phyloP scores from a whole-genome alignment of 2,113 vertebrate species.

The Cottus gobio region DNA sequence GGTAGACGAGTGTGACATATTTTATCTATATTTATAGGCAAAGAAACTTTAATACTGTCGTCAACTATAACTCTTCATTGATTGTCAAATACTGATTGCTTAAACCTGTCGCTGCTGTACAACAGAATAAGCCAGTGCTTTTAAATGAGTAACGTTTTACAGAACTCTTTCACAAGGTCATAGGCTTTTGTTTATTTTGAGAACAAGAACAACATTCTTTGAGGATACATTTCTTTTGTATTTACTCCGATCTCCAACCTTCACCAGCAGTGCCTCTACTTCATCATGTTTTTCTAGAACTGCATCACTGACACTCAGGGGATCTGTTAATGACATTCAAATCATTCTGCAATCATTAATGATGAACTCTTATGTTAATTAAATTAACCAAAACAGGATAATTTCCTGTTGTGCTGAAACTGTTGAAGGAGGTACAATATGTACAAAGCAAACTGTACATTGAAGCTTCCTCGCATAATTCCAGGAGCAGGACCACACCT shows the following conservation, averaged over 20 bases:
- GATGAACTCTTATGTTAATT: not conserved
- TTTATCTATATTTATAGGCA: not conserved
- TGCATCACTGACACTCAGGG: not conserved
- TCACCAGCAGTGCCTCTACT: not conserved
- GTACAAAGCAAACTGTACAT: not conserved
- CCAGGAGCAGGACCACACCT: no score
- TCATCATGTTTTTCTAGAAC: conserved; percentile 8
- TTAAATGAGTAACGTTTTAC: not conserved
- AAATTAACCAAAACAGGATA: not conserved
- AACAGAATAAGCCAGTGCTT: not conserved
- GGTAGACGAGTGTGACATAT: not conserved
- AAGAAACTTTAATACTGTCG: not conserved
- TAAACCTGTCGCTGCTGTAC: not conserved
- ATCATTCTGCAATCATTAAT: not conserved
- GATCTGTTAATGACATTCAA: not conserved
- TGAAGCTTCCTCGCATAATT: no score
- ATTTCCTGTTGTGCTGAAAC: not conserved
- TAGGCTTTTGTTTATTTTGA: conserved; percentile 4
- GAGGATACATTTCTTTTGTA: not conserved
- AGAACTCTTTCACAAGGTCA: not conserved
- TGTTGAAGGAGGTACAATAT: not conserved
- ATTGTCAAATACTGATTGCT: not conserved
- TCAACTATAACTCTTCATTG: not conserved
- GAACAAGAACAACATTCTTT: not conserved
- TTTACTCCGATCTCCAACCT: not conserved